Evolutionary conservation across 2,797 vertebrate species (phyloP), one percentile per base, ranked within the genome.

Genomic region (Danio tinwini): DNA sequence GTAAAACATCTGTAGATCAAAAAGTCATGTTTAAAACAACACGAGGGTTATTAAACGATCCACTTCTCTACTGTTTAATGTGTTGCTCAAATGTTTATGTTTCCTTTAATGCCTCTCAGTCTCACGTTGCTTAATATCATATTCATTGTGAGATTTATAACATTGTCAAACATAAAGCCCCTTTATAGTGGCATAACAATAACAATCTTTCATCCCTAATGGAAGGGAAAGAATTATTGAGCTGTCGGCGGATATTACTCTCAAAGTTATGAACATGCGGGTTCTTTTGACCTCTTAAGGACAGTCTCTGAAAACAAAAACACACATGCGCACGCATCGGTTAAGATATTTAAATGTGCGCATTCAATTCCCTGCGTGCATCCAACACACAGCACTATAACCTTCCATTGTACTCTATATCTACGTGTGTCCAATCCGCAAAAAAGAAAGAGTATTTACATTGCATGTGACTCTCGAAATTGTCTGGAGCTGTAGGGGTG

Each of bases 141-240:
- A 16, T 74, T 50, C 4, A 37, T 56, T 55, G 17, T 17, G 37
- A 29, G 13, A 45, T 67, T 76, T 47, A 67, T 47, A 55, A 37
- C 3, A 3, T 17, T 77, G 42, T 76, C 50, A 56, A 44, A 65
- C 55, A 39, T 58, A 59, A 77, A 59, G 42, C 16, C 42, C 49
- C 75, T 77, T 77, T 77, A 77, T 40, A 77, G 64, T 56, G 44
- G 42, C 44, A 68, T 68, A 59, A 77, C 21, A 59, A 67, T 68
- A 58, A 75, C 61, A 64, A 76, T 76, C n/a, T 39, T 77, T 77
- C 53, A 68, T 68, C 59, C 42, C 44, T 68, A 68, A 77, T 61
- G 45, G 29, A 70, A 52, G 37, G 37, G 37, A 8, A 49, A 62
- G 55, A 78, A 62, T 61, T 70, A 78, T 58, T 49, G 65, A 40